Conservation (phyloP, 1,140 invertebrate species). For the Platorchestia sp. region DNA sequence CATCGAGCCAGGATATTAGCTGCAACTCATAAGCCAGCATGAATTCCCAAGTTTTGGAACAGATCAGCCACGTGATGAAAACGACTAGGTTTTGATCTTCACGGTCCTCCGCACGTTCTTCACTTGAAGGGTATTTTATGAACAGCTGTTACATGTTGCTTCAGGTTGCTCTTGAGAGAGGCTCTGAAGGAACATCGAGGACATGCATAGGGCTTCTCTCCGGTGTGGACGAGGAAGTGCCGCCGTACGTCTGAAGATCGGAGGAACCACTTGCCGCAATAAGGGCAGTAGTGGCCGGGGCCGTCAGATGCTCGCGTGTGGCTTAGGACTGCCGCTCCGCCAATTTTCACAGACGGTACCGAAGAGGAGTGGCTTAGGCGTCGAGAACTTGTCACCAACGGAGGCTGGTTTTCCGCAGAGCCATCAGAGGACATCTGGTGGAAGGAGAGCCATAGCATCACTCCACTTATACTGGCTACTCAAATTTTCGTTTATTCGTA, state of each 20-base stretch:
- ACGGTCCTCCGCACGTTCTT: neutral
- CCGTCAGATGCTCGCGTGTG: conserved; percentile 3
- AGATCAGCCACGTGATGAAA: neutral
- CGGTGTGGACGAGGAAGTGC: conserved; percentile 92
- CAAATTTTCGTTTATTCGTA: neutral
- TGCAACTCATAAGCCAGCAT: neutral
- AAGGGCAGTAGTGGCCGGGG: conserved; percentile 1
- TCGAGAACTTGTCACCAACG: neutral
- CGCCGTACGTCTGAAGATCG: conserved; percentile 55
- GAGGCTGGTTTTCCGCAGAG: conserved; percentile 1
- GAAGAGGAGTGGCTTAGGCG: neutral
- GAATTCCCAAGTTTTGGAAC: neutral
- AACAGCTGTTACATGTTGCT: conserved; percentile 92
- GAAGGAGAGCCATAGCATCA: conserved; percentile 39
- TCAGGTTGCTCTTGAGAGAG: conserved; percentile 91
- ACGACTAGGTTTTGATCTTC: neutral
- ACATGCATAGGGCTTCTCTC: conserved; percentile 93
- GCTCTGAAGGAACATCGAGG: conserved; percentile 91
- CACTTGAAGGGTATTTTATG: conserved; percentile 81
- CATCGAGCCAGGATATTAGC: neutral
- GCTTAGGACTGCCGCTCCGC: neutral
- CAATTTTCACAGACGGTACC: neutral
- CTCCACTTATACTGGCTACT: conserved; percentile 34
- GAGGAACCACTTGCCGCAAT: conserved; percentile 39
- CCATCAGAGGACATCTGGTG: conserved; percentile 23